Evolutionary conservation across 2,888 invertebrate species (phyloP).

Genomic region (Oscheius onirici): DNA sequence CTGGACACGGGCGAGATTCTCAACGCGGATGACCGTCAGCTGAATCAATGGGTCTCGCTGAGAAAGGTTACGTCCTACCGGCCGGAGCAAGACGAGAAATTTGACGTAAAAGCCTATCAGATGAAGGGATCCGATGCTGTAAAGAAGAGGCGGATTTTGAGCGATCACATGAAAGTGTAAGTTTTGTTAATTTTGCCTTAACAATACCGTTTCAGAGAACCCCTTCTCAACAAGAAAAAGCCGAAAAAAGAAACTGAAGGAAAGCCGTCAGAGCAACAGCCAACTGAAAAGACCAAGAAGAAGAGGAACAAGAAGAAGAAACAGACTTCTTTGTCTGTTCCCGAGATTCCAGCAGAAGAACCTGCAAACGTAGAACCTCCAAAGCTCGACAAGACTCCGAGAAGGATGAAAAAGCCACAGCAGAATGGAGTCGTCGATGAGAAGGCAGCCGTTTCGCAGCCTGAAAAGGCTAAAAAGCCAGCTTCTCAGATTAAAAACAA

Average conservation of each 20-base stretch:
- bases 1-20: conserved; percentile 91
- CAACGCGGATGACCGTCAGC: conserved; percentile 87
- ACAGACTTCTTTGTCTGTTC: background rate
- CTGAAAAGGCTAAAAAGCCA: background rate
- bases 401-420: background rate
- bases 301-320: conserved; percentile 15
- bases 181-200: conserved; percentile 16
- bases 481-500: no score
- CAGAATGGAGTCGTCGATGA: no score
- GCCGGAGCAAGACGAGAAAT: conserved; percentile 82
- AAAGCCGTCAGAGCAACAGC: background rate
- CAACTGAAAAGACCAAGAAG: conserved; percentile 8
- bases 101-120: conserved; percentile 82
- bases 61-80: conserved; percentile 77
- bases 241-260: conserved; percentile 33
- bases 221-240: background rate
- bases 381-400: background rate
- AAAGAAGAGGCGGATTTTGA: conserved; percentile 82
- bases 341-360: background rate
- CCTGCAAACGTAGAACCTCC: background rate
- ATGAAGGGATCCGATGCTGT: conserved; percentile 81
- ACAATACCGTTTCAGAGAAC: background rate
- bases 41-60: conserved; percentile 93
- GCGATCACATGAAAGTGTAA: conserved; percentile 16
- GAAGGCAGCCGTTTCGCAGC: background rate